Evolutionary conservation across 1,140 invertebrate species (phyloP).

Genomic region (Polypedilum vanderplanki): DNA sequence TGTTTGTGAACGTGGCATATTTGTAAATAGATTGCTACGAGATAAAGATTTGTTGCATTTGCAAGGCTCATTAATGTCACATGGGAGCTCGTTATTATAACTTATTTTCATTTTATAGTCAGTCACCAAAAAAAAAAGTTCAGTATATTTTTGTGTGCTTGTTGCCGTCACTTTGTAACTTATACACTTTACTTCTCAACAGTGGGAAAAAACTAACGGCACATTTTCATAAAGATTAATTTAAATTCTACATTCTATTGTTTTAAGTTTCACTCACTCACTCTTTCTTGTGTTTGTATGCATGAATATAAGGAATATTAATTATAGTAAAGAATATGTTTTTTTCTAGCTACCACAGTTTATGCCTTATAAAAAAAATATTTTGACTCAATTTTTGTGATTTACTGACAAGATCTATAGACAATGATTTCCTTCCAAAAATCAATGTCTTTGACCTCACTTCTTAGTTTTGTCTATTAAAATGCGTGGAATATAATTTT

Average conservation of each 20-base stretch:
- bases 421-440: too few relatives aligned
- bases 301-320: conserved; percentile 22
- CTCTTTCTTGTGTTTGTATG: too few relatives aligned
- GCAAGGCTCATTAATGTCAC: conserved; percentile 11
- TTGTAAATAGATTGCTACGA: neutral
- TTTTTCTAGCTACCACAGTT: neutral
- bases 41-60: conserved; percentile 1
- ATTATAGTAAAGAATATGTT: neutral
- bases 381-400: too few relatives aligned
- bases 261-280: neutral
- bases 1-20: neutral
- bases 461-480: neutral
- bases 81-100: neutral
- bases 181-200: neutral
- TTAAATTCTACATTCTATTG: conserved; percentile 29
- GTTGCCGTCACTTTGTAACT: too few relatives aligned
- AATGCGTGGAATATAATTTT: neutral
- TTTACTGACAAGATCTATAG: too few relatives aligned
- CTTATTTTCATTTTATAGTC: too few relatives aligned
- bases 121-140: too few relatives aligned
- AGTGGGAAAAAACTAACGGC: conserved; percentile 25
- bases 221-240: conserved; percentile 28
- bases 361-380: too few relatives aligned
- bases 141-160: too few relatives aligned
- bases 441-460: neutral